A percentile compares a stretch with the other conserved stretches of the same genome.
phyloP scores from a whole-genome alignment of 2,797 vertebrate species.

The Phoebastria nigripes region DNA sequence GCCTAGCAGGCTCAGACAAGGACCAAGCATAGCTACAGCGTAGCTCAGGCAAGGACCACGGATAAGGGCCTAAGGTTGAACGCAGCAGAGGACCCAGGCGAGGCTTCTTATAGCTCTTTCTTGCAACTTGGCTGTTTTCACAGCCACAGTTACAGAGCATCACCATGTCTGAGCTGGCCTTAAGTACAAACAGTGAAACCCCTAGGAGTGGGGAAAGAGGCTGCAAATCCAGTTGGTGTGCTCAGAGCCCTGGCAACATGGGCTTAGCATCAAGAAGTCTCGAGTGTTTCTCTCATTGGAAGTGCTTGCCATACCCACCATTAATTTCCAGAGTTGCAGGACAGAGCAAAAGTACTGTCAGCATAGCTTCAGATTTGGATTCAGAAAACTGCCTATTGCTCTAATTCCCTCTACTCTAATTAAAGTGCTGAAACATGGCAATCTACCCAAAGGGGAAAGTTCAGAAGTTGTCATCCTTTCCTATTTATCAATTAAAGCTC shows the following conservation, averaged over 20 bases:
- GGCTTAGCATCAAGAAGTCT: background rate
- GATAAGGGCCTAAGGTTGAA: background rate
- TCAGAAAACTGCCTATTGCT: background rate
- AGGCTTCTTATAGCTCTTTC: background rate
- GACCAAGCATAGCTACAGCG: background rate
- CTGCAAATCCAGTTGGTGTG: background rate
- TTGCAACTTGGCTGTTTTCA: background rate
- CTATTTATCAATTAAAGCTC: background rate
- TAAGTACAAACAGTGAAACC: background rate
- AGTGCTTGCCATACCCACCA: background rate
- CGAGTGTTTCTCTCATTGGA: background rate
- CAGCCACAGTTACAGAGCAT: background rate
- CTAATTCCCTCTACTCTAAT: background rate
- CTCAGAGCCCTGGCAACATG: background rate
- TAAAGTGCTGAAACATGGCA: background rate
- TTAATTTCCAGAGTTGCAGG: background rate
- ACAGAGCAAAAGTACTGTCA: background rate
- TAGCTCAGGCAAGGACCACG: background rate
- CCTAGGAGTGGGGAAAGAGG: background rate
- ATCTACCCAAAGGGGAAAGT: background rate
- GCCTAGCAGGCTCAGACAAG: background rate
- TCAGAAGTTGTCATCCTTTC: background rate
- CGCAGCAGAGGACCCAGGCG: background rate
- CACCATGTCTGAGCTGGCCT: background rate
- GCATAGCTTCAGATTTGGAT: background rate